Percentiles rank a stretch among this genome's conserved stretches.
These are phyloP conservation scores for Sibirionetta formosa DNA, from an alignment of 2,797 vertebrate species.

Conservation along the genomic window DNA sequence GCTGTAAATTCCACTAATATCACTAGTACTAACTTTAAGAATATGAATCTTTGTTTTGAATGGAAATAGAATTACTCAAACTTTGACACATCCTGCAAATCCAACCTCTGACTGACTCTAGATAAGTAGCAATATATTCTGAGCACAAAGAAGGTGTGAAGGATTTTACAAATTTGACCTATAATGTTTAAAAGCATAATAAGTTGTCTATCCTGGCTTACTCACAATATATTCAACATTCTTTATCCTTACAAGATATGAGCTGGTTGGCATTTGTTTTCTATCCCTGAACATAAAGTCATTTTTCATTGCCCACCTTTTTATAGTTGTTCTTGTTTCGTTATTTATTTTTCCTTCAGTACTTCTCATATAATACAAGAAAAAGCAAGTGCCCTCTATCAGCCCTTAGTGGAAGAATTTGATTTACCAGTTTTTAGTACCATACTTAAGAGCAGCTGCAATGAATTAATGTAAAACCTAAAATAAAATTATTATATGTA, in stretches of 20 bases:
- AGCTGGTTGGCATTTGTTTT: slow-evolving; percentile 4
- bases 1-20: background rate
- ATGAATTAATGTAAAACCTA: slow-evolving; percentile 10
- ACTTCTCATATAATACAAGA: background rate
- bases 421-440: background rate
- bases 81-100: background rate
- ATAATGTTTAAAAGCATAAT: background rate
- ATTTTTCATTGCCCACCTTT: slow-evolving; percentile 13
- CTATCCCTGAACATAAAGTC: background rate
- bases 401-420: background rate
- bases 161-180: background rate
- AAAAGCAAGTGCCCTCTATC: background rate
- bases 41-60: background rate
- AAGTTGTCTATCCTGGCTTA: background rate
- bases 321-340: background rate
- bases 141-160: background rate
- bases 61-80: background rate
- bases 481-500: slow-evolving; percentile 14
- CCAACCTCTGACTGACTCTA: background rate
- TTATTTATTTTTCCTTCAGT: background rate
- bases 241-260: background rate
- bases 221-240: background rate
- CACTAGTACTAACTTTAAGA: background rate
- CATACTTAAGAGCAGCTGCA: background rate
- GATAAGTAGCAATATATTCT: background rate